Conservation (phyloP, 2,113 vertebrate genomes). For the Salvator merianae region DNA sequence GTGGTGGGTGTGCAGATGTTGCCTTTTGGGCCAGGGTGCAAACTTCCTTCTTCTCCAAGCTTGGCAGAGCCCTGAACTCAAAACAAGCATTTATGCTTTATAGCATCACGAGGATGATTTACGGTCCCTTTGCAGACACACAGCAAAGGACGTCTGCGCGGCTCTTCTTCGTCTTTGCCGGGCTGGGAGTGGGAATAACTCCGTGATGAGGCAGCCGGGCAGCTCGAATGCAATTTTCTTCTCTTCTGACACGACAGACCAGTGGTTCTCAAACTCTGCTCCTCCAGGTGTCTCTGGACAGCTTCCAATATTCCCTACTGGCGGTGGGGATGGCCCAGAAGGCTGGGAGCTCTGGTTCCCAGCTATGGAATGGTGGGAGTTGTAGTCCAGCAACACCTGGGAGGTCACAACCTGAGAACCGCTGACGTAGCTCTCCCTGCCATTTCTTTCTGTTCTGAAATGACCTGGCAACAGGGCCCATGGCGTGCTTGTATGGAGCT, state of each 20-base stretch:
- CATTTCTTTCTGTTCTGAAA: too few species aligned
- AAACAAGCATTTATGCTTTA: conserved; percentile 30
- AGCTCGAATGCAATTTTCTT: background rate
- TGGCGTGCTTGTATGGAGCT: too few species aligned
- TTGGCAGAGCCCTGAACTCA: conserved; percentile 34
- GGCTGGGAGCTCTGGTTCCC: too few species aligned
- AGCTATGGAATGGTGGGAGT: too few species aligned
- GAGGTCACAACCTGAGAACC: too few species aligned
- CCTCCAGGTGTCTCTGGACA: too few species aligned
- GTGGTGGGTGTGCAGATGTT: background rate
- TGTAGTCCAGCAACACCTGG: too few species aligned
- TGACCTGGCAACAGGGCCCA: too few species aligned
- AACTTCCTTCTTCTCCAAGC: conserved; percentile 19
- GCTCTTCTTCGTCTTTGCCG: conserved; percentile 29
- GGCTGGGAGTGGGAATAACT: conserved; percentile 26
- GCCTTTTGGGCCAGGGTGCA: background rate
- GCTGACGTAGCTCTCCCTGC: too few species aligned
- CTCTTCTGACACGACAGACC: background rate
- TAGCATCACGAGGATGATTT: conserved; percentile 48
- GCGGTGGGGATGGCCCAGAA: background rate
- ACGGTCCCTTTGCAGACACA: conserved; percentile 27
- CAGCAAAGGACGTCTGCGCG: conserved; percentile 12
- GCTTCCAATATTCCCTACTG: too few species aligned
- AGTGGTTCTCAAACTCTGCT: too few species aligned
- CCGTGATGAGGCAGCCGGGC: too few species aligned